Base-by-base conservation (phyloP, 2,888 invertebrate genomes). In the Anodontia alba region DNA sequence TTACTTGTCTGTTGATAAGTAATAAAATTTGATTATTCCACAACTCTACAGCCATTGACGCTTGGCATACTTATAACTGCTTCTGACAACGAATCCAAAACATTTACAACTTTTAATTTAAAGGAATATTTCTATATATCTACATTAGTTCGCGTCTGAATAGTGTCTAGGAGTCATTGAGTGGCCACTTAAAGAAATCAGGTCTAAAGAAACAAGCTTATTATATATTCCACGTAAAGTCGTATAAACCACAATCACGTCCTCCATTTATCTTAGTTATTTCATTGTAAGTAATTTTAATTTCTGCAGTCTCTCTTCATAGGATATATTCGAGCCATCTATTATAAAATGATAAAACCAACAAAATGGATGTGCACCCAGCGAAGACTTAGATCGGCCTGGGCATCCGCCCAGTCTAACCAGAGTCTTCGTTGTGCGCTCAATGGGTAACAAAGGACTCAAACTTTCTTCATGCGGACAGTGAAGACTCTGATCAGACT, bases 211-310 rank as follows among this genome's bases (percentile, higher is more conserved):
- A 29, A 26, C 57, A 5, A 23, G 57, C 7, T 57, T 23, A 57
- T 67, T 38, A 29, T 67, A 67, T n/a, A 67, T n/a, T 36, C 67
- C 67, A 38, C n/a, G 15, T 23, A 67, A 67, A n/a, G 36, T 67
- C 26, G 33, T 67, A 67, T 67, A 67, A 42, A 67, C 38, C 69
- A 73, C 51, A n/a, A 80, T 67, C 72, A 76, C 68, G 38, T 76
- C 80, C 29, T 29, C 49, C 49, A n/a, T 49, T 49, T 20, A 49
- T 20, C 49, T 8, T 17, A 10, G 49, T 5, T 49, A 49, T 49
- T 20, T 8, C 20, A 49, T 5, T 20, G 49, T 15, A 42, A 10
- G 42, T 15, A 42, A 42, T 42, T 42, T 15, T 15, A 42, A 42
- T 15, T 49, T 49, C 12, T 49, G 20, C 20, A 49, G 12, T 20